Conservation (phyloP, 2,888 invertebrate genomes). For the Cylindroiulus punctatus region DNA sequence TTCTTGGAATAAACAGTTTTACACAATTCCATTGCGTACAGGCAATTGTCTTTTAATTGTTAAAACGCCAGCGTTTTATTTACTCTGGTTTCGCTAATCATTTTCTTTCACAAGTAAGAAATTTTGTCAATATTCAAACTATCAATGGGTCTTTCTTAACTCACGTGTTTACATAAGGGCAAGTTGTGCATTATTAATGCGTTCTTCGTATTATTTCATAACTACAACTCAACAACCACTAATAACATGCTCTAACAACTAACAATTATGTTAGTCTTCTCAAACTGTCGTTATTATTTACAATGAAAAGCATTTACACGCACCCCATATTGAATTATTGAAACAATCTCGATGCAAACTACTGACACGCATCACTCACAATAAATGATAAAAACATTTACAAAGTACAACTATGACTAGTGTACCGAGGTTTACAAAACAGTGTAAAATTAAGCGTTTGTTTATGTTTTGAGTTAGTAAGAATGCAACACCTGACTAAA, state of each 20-base stretch:
- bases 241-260: constrained; percentile 1
- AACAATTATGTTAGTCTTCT: background rate
- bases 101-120: background rate
- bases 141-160: background rate
- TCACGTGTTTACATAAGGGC: background rate
- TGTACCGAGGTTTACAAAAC: background rate
- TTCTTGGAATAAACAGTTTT: background rate
- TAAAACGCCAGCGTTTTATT: background rate
- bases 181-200: background rate
- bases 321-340: constrained; percentile 4
- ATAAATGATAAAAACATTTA: background rate
- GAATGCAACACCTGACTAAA: background rate
- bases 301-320: constrained; percentile 32
- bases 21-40: background rate
- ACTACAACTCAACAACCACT: background rate
- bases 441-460: background rate
- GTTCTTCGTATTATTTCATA: constrained; percentile 3
- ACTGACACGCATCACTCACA: background rate
- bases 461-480: background rate
- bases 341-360: constrained; percentile 3
- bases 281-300: constrained; percentile 24
- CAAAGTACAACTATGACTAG: constrained; percentile 32
- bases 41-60: background rate
- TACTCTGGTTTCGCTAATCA: background rate
- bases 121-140: background rate